A percentile compares a stretch with the other conserved stretches of the same genome.
phyloP scores from a whole-genome alignment of 2,113 vertebrate species.

The Zosterops japonicus region DNA sequence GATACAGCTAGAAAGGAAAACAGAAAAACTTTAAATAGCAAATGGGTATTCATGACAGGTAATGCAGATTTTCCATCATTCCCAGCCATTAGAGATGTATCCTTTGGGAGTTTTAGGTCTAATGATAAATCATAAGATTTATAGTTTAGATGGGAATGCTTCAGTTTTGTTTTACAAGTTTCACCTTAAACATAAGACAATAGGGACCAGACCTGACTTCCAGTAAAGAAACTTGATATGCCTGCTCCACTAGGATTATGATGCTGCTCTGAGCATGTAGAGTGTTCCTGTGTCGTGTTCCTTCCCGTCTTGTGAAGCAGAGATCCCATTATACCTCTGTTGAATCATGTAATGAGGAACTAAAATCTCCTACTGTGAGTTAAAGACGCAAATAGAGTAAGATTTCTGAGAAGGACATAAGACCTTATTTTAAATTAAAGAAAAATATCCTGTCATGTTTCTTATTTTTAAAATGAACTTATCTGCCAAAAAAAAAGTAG shows the following conservation, averaged over 20 bases:
- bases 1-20: not conserved
- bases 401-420: not conserved
- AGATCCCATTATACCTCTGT: not conserved
- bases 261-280: not conserved
- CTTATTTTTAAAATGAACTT: not conserved
- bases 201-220: not conserved
- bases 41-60: not conserved
- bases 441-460: not conserved
- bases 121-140: not conserved
- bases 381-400: not conserved
- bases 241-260: not conserved
- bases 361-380: not conserved
- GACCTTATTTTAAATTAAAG: not conserved
- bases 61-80: not conserved
- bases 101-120: not conserved
- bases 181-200: not conserved
- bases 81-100: not conserved
- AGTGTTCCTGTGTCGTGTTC: not conserved
- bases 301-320: not conserved
- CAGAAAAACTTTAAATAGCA: not conserved
- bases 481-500: not conserved
- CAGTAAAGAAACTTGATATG: not conserved
- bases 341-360: not conserved
- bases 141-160: not conserved
- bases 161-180: not conserved